Evolutionary conservation across 30 jellyfish, hydroid and myxozoan species (phyloP).

Genomic region (Hydractinia echinata): DNA sequence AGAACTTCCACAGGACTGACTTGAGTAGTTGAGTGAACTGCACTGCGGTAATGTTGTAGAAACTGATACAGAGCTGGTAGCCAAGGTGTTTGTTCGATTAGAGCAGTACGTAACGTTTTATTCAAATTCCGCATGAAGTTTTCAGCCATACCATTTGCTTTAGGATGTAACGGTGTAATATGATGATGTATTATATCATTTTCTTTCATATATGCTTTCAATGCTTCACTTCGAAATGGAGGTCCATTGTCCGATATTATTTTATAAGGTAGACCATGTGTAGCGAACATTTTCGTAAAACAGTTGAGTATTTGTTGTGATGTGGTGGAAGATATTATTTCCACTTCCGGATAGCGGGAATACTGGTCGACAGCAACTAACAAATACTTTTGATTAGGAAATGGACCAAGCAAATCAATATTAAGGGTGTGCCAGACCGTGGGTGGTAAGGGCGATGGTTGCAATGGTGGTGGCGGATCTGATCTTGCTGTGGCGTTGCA

Average conservation of each 20-base stretch:
- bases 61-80: background rate
- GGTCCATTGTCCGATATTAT: constrained; percentile 1
- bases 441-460: no score
- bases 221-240: background rate
- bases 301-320: background rate
- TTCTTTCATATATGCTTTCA: background rate
- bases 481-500: background rate
- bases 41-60: constrained; percentile 6
- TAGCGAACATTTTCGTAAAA: background rate
- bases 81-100: background rate
- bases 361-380: no score
- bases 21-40: background rate
- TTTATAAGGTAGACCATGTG: constrained; percentile 1
- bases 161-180: background rate
- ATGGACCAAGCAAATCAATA: background rate
- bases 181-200: no score
- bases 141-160: constrained; percentile 2
- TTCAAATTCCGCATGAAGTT: background rate
- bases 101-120: background rate
- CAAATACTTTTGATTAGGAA: background rate
- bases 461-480: no score
- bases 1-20: background rate
- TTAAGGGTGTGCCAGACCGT: background rate
- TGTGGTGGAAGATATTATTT: background rate
- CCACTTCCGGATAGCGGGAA: background rate